Percentiles rank a stretch among this genome's conserved stretches.
Evolutionary conservation across 2,797 vertebrate species (phyloP).

Genomic region (Danio choprae): DNA sequence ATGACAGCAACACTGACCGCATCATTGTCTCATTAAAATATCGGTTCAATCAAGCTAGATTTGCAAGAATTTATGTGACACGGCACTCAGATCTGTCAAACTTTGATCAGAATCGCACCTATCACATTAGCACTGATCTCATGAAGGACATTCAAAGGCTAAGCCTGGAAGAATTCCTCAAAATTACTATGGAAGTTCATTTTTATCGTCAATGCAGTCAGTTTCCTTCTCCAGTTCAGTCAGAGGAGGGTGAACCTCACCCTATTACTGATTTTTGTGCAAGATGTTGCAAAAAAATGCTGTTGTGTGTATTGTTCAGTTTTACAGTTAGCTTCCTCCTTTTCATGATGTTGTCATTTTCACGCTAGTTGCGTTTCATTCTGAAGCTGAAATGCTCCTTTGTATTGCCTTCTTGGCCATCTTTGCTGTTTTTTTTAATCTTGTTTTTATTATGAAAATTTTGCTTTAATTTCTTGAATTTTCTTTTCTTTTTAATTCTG

Average conservation of each 20-base stretch:
- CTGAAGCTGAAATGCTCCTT: no score
- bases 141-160: no score
- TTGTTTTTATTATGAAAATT: no score
- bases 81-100: not conserved
- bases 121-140: constrained; percentile 33
- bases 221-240: not conserved
- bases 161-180: no score
- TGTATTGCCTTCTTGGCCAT: no score
- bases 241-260: not conserved
- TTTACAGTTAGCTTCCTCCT: no score
- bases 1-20: constrained; percentile 48
- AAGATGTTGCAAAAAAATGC: not conserved
- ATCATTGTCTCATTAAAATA: constrained; percentile 36
- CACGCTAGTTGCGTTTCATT: no score
- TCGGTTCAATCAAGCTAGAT: fast-evolving
- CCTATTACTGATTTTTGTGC: not conserved
- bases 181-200: no score
- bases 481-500: no score
- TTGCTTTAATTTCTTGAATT: no score
- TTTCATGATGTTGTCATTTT: not conserved
- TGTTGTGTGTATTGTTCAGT: not conserved
- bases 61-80: constrained; percentile 49
- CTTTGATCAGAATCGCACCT: constrained; percentile 40
- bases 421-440: no score
- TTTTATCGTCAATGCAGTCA: no score